Conservation (phyloP, 2,797 vertebrate species). For the Tachyglossus aculeatus region DNA sequence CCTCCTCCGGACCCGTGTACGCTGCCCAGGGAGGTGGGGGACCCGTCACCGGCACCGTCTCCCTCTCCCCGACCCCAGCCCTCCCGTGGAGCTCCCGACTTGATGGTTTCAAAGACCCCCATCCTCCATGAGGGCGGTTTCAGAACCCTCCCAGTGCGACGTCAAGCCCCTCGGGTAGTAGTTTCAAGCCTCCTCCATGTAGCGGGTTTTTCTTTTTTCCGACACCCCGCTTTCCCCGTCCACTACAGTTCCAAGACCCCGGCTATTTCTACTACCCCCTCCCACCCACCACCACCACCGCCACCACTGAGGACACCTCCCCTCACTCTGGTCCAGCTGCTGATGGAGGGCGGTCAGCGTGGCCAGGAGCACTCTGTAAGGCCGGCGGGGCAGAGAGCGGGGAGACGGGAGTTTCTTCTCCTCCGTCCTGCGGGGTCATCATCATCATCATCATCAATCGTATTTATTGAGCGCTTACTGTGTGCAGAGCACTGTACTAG, state of each 20-base stretch:
- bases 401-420: slow-evolving; percentile 89
- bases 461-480: too few species aligned
- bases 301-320: neutral
- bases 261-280: neutral
- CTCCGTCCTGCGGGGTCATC: slow-evolving; percentile 77
- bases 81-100: neutral
- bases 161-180: neutral
- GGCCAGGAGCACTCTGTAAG: slow-evolving; percentile 84
- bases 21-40: too few species aligned
- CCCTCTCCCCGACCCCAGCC: neutral
- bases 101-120: neutral
- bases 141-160: neutral
- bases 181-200: neutral
- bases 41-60: too few species aligned
- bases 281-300: rapidly evolving
- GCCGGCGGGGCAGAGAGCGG: slow-evolving; percentile 84
- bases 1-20: slow-evolving; percentile 87
- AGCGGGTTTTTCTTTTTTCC: rapidly evolving
- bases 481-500: too few species aligned
- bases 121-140: neutral
- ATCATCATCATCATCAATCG: too few species aligned
- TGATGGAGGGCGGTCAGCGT: slow-evolving; percentile 82
- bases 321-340: slow-evolving; percentile 93
- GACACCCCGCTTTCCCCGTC: neutral
- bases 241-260: neutral